Conservation (phyloP, 2,113 vertebrate species). For the Chauna torquata region DNA sequence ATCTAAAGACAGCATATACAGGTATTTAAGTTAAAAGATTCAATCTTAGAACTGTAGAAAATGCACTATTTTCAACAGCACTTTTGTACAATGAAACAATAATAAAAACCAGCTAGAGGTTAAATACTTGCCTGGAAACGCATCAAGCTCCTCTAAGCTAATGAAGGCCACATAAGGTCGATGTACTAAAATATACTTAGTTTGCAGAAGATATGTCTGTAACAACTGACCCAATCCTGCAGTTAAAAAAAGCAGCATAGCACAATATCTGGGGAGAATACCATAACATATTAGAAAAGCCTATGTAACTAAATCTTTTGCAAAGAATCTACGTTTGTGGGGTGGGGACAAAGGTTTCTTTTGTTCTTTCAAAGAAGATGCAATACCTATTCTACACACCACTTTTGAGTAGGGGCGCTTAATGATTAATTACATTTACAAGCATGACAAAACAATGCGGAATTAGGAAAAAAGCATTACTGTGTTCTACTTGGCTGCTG, state of each 20-base stretch:
- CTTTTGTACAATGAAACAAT: neutral
- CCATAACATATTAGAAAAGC: neutral
- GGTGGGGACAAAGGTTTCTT: neutral
- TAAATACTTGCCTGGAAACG: conserved; percentile 77
- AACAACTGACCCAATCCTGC: conserved; percentile 79
- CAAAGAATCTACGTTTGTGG: neutral
- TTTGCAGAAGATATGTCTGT: conserved; percentile 36
- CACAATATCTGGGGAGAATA: conserved; percentile 74
- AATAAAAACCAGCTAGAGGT: neutral
- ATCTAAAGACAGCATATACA: neutral
- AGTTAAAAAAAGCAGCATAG: conserved; percentile 74
- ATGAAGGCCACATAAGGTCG: conserved; percentile 61
- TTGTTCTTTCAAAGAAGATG: neutral
- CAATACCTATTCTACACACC: accelerated
- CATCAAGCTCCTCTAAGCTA: conserved; percentile 54
- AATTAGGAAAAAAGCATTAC: neutral
- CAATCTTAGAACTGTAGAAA: neutral
- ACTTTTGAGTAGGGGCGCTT: neutral
- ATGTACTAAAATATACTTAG: neutral
- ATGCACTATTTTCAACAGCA: neutral
- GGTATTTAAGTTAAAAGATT: neutral
- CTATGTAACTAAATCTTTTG: neutral
- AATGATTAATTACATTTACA: neutral
- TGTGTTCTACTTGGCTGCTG: neutral
- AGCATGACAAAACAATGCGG: neutral